phyloP scores from a whole-genome alignment of 2,888 invertebrate species.

The Pandemis heparana region DNA sequence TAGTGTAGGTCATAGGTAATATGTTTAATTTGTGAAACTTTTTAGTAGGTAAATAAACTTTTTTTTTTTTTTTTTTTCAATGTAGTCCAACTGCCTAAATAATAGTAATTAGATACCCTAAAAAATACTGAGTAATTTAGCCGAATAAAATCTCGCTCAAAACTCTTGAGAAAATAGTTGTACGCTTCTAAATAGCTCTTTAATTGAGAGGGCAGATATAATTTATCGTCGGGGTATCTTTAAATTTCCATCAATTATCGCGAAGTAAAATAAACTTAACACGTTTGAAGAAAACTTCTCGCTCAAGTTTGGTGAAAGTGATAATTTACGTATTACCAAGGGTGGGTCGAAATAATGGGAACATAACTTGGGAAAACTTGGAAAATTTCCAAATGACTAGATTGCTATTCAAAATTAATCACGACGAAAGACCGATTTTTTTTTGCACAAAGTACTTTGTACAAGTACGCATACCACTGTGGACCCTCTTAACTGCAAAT shows the following conservation, averaged over 20 bases:
- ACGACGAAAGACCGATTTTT: too few species aligned
- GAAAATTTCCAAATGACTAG: not conserved
- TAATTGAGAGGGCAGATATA: not conserved
- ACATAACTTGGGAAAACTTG: too few species aligned
- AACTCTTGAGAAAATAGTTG: not conserved
- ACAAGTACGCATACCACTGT: too few species aligned
- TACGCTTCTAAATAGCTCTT: not conserved
- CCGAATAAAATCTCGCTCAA: not conserved
- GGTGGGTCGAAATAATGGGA: constrained; percentile 13
- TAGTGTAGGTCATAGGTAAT: too few species aligned
- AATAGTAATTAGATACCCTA: too few species aligned
- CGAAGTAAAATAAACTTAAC: constrained; percentile 21
- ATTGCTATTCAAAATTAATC: not conserved
- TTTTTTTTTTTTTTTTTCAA: too few species aligned
- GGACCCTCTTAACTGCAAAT: too few species aligned
- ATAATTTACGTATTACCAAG: constrained; percentile 19
- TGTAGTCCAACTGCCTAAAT: too few species aligned
- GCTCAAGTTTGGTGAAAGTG: constrained; percentile 22
- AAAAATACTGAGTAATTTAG: not conserved
- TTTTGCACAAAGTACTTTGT: too few species aligned
- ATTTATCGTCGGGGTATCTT: not conserved
- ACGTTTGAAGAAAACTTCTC: constrained; percentile 7
- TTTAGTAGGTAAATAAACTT: too few species aligned
- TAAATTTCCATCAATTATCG: constrained; percentile 25
- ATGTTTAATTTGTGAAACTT: too few species aligned